Conservation (phyloP, 2,113 vertebrate species). For the Hippocampus mohnikei region DNA sequence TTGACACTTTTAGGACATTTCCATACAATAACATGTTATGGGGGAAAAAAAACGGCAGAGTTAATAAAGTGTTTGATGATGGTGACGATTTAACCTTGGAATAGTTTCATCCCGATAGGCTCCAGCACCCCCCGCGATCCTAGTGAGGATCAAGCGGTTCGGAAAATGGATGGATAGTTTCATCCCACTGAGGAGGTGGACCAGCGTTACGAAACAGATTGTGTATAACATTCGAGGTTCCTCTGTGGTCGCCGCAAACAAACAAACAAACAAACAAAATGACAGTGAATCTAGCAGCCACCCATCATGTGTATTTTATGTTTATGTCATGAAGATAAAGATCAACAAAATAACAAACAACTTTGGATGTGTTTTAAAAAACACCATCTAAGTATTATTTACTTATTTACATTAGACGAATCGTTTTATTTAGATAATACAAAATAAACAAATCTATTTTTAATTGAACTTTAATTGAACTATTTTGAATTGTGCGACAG, state of each 20-base stretch:
- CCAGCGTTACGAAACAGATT: neutral
- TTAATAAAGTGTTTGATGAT: neutral
- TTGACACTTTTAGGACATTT: neutral
- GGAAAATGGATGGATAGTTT: too few relatives aligned
- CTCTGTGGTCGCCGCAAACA: neutral
- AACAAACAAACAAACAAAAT: neutral
- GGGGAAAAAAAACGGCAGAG: neutral
- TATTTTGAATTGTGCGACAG: neutral
- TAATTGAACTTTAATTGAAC: neutral
- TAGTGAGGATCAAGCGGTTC: too few relatives aligned
- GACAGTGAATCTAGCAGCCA: neutral
- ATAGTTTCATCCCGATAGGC: neutral
- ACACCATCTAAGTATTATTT: too few relatives aligned
- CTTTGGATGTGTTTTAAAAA: too few relatives aligned
- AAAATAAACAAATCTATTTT: too few relatives aligned
- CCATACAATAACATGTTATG: neutral
- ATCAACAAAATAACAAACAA: neutral
- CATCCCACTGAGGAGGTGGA: neutral
- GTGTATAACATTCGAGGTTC: neutral
- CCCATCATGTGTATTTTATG: slow-evolving; percentile 10
- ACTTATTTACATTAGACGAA: too few relatives aligned
- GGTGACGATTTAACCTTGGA: neutral
- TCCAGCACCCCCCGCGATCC: too few relatives aligned
- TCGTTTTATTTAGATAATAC: too few relatives aligned
- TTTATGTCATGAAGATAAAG: slow-evolving; percentile 36